A percentile compares a stretch with the other conserved stretches of the same genome.
Evolutionary conservation across 2,888 invertebrate species (phyloP).

Genomic region (Nebria salina): DNA sequence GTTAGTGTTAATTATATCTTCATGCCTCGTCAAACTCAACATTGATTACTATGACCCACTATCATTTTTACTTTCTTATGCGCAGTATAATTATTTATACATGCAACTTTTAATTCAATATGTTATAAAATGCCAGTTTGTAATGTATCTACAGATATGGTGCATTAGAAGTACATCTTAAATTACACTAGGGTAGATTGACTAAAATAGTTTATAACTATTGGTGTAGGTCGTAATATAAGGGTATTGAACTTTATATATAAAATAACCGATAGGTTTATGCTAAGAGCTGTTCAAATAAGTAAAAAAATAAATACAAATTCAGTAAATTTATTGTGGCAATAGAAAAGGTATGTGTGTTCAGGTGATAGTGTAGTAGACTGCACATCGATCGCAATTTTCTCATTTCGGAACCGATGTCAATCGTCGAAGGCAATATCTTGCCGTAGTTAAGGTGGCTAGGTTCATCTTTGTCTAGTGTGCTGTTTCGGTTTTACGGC

Average conservation of each 20-base stretch:
- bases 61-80: background rate
- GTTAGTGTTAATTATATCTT: conserved; percentile 12
- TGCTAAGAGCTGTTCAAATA: background rate
- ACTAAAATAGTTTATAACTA: too few species aligned
- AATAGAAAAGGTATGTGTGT: background rate
- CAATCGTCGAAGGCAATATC: background rate
- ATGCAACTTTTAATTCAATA: too few species aligned
- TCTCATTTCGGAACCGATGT: background rate
- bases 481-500: conserved; percentile 1
- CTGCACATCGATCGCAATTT: background rate
- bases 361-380: background rate
- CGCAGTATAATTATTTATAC: too few species aligned
- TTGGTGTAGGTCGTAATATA: background rate
- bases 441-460: conserved; percentile 1
- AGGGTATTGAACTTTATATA: background rate
- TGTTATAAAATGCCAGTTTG: too few species aligned
- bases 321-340: background rate
- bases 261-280: background rate
- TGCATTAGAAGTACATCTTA: too few species aligned
- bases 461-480: conserved; percentile 1
- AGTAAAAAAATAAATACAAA: background rate
- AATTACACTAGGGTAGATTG: too few species aligned
- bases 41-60: background rate
- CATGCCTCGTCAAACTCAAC: background rate
- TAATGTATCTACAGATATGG: too few species aligned